Evolutionary conservation across 2,797 vertebrate genomes (phyloP).

Genomic region (Remorina albescens): DNA sequence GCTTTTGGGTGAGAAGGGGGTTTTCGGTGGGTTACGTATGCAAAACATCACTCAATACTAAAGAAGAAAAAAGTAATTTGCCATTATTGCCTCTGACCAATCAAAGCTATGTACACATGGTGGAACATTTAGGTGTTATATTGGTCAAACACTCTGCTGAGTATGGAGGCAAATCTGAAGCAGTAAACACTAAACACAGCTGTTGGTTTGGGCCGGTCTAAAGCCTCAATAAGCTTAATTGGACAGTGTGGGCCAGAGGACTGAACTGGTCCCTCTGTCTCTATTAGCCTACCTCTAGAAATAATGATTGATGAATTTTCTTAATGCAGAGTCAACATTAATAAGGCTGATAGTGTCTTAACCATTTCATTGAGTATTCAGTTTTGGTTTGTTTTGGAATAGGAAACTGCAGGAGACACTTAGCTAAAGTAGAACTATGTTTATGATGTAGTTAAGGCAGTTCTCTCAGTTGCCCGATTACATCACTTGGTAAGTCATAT

Average conservation of each 20-base stretch:
- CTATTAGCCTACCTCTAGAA: background rate
- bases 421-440: too few species aligned
- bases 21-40: background rate
- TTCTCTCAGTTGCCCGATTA: too few species aligned
- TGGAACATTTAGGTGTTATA: background rate
- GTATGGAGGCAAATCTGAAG: background rate
- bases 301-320: too few species aligned
- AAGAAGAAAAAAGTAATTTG: background rate
- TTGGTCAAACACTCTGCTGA: background rate
- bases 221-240: background rate
- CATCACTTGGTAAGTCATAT: too few species aligned
- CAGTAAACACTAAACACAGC: background rate
- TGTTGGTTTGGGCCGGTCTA: background rate
- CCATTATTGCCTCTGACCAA: background rate
- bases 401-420: too few species aligned
- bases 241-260: too few species aligned
- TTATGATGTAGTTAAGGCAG: too few species aligned
- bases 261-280: background rate
- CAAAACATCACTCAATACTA: background rate
- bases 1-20: background rate
- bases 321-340: too few species aligned
- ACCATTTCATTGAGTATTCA: too few species aligned
- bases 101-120: constrained; percentile 6
- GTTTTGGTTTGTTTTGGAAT: too few species aligned
- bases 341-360: too few species aligned